phyloP scores from a whole-genome alignment of 2,113 vertebrate species.

The Procavia capensis region DNA sequence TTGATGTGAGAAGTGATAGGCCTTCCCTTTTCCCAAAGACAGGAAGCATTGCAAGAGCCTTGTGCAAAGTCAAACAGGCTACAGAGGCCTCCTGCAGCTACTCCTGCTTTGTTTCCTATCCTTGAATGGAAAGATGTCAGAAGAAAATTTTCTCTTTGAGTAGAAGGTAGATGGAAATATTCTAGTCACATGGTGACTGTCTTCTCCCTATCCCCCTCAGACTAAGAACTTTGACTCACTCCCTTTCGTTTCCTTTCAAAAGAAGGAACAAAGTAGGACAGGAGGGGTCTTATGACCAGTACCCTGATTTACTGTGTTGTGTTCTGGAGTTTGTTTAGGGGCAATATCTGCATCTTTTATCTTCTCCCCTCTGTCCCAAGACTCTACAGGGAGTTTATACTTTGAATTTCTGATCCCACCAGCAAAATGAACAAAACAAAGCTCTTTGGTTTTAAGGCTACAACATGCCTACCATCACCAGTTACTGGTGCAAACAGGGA shows the following conservation, averaged over 20 bases:
- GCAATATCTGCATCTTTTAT: background rate
- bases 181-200: background rate
- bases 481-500: background rate
- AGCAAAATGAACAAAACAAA: constrained; percentile 23
- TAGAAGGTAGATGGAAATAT: background rate
- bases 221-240: background rate
- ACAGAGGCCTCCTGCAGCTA: background rate
- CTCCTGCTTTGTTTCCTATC: background rate
- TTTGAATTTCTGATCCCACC: constrained; percentile 13
- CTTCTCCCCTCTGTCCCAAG: background rate
- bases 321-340: constrained; percentile 8
- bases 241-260: background rate
- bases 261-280: constrained; percentile 19
- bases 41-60: background rate
- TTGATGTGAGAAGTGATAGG: background rate
- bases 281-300: background rate
- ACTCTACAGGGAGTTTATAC: constrained; percentile 11
- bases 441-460: background rate
- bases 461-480: background rate
- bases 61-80: background rate
- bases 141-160: constrained; percentile 48
- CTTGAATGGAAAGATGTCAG: background rate
- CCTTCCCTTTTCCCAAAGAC: background rate
- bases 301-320: background rate
- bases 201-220: background rate